phyloP scores from a whole-genome alignment of 2,113 vertebrate species.

The Diadophis punctatus region DNA sequence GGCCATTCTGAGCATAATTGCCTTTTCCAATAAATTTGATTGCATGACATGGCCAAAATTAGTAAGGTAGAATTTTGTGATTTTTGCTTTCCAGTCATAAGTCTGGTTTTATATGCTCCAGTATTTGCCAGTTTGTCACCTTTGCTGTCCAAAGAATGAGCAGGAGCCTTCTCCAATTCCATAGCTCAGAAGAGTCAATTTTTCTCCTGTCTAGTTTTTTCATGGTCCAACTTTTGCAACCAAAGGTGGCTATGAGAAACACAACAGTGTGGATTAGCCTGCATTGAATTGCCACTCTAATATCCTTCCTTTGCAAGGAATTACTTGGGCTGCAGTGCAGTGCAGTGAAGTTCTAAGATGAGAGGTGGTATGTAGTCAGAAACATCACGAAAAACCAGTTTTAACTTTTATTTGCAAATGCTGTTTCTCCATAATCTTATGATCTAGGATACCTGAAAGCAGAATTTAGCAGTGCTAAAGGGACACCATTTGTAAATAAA shows the following conservation, averaged over 20 bases:
- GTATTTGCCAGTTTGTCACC: neutral
- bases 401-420: neutral
- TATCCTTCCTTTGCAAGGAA: no score
- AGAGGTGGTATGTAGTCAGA: neutral
- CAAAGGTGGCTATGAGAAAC: neutral
- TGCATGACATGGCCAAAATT: neutral
- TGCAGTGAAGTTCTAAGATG: neutral
- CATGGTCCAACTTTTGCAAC: neutral
- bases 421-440: neutral
- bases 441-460: neutral
- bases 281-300: no score
- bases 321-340: neutral
- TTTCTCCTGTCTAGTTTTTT: neutral
- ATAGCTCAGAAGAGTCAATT: neutral
- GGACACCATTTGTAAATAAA: neutral
- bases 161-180: neutral
- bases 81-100: neutral
- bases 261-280: neutral
- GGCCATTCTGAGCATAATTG: neutral
- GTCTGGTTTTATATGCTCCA: neutral
- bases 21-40: neutral
- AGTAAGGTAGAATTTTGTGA: neutral
- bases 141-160: neutral
- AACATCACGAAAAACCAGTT: neutral
- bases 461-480: neutral